phyloP scores from a whole-genome alignment of 2,888 invertebrate species.

The Perithous albicinctus region DNA sequence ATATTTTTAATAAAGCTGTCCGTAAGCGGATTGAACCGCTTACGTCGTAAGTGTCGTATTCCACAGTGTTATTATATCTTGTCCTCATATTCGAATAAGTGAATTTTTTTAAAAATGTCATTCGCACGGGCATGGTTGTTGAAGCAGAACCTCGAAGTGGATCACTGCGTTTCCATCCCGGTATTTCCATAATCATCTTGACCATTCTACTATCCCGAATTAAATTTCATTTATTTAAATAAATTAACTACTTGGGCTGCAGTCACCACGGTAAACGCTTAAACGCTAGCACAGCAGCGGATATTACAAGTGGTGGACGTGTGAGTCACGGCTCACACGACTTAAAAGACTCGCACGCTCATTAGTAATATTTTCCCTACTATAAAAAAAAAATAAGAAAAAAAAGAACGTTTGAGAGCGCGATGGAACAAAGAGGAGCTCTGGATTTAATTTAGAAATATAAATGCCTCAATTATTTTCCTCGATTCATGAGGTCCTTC shows the following conservation, averaged over 20 bases:
- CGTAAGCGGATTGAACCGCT: constrained; percentile 23
- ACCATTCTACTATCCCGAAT: constrained; percentile 49
- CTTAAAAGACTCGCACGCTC: constrained; percentile 10
- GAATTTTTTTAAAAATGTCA: constrained; percentile 37
- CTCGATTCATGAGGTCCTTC: constrained; percentile 78
- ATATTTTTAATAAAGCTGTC: constrained; percentile 57
- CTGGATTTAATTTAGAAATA: constrained; percentile 59
- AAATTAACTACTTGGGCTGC: constrained; percentile 82
- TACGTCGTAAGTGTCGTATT: constrained; percentile 27
- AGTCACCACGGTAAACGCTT: constrained; percentile 75
- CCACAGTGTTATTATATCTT: constrained; percentile 41
- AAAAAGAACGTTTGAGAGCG: no score
- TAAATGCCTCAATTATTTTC: constrained; percentile 76
- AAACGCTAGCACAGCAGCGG: constrained; percentile 81
- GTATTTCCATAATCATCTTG: constrained; percentile 39
- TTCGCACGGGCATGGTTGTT: constrained; percentile 10
- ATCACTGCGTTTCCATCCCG: background rate
- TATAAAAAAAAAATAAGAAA: constrained; percentile 72
- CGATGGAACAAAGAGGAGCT: constrained; percentile 65
- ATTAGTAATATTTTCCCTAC: constrained; percentile 68
- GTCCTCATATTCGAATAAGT: constrained; percentile 36
- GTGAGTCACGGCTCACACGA: constrained; percentile 35
- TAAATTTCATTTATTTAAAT: constrained; percentile 77
- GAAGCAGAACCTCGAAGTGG: background rate
- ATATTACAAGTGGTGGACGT: constrained; percentile 59